Evolutionary conservation across 2,797 vertebrate species (phyloP).

Genomic region (Thunnus albacares): DNA sequence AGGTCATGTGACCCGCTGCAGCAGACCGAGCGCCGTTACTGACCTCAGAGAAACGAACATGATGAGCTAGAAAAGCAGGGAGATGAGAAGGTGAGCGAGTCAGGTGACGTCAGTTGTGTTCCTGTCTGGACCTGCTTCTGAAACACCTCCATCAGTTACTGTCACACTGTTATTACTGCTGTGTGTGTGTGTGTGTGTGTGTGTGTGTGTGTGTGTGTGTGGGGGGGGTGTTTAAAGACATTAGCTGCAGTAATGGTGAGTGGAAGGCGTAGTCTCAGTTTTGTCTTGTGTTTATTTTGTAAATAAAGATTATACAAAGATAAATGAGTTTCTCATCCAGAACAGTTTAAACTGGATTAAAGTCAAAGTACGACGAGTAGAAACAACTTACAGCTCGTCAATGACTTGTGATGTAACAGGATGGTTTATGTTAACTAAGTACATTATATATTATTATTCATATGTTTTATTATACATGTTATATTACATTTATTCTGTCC

Average conservation of each 20-base stretch:
- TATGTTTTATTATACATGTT: too few species aligned
- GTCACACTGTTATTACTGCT: constrained; percentile 41
- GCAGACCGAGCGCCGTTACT: too few species aligned
- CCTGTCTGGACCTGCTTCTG: constrained; percentile 55
- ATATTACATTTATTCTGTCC: too few species aligned
- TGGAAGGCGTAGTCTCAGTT: background rate
- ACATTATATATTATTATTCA: too few species aligned
- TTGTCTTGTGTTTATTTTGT: background rate
- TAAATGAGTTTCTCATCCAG: background rate
- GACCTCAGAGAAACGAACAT: too few species aligned
- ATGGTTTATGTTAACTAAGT: too few species aligned
- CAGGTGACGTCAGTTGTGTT: constrained; percentile 18
- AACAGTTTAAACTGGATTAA: too few species aligned
- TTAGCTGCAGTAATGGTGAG: constrained; percentile 4
- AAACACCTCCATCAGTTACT: constrained; percentile 20
- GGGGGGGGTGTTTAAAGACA: background rate
- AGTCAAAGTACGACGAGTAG: too few species aligned
- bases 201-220: constrained; percentile 5
- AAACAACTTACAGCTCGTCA: too few species aligned
- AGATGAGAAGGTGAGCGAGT: constrained; percentile 17
- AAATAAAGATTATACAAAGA: constrained; percentile 2
- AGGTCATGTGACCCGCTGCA: too few species aligned
- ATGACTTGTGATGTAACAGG: too few species aligned
- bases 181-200: constrained; percentile 13
- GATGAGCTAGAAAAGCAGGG: background rate